A percentile compares a stretch with the other conserved stretches of the same genome.
Evolutionary conservation across 2,797 vertebrate species (phyloP).

Genomic region (Caiman crocodilus): DNA sequence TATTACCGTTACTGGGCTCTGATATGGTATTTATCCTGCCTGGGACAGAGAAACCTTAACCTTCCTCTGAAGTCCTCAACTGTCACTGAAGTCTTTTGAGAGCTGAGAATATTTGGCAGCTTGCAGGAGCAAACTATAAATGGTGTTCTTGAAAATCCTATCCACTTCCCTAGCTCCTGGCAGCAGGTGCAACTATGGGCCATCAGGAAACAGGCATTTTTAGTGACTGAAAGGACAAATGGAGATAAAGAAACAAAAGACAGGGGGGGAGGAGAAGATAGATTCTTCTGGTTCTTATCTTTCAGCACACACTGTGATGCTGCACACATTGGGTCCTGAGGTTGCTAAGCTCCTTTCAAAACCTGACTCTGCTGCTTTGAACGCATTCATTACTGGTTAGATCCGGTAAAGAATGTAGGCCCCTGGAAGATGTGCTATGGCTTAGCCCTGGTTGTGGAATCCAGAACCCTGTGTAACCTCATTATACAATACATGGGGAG

Average conservation of each 20-base stretch:
- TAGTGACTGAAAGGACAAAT: slow-evolving; percentile 41
- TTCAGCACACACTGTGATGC: neutral
- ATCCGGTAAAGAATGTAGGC: too few relatives aligned
- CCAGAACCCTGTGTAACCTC: too few relatives aligned
- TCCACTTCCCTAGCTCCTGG: neutral
- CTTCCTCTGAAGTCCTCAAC: neutral
- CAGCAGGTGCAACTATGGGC: neutral
- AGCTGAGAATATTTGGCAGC: neutral
- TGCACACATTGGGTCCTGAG: neutral
- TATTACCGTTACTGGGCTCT: neutral
- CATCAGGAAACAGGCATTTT: neutral
- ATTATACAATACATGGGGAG: too few relatives aligned
- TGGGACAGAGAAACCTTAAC: neutral
- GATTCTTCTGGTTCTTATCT: slow-evolving; percentile 66
- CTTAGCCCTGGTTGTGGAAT: too few relatives aligned
- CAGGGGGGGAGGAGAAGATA: neutral
- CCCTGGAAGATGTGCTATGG: too few relatives aligned
- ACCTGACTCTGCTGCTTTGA: neutral
- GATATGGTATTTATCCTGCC: neutral
- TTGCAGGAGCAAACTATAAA: neutral
- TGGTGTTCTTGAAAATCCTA: neutral
- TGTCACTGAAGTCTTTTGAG: neutral
- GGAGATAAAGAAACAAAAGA: slow-evolving; percentile 38
- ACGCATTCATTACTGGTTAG: too few relatives aligned
- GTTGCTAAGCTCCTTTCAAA: neutral